These are phyloP conservation scores for Wasmannia auropunctata DNA, from an alignment of 1,140 invertebrate species.

Conservation along the genomic window DNA sequence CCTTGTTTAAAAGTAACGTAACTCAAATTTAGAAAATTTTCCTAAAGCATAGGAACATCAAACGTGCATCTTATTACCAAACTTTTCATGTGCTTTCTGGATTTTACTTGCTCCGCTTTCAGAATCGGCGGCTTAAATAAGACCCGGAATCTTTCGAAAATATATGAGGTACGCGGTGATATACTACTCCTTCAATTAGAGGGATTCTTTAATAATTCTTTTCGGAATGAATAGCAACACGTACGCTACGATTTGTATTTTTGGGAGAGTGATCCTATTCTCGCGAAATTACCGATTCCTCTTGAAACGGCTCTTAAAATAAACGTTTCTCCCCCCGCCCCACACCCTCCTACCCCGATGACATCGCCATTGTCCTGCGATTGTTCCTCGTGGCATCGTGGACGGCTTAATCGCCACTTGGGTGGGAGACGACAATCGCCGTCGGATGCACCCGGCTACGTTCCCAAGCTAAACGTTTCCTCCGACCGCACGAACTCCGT, in stretches of 20 bases:
- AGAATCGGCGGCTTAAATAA: background rate
- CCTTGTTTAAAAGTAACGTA: slow-evolving; percentile 9
- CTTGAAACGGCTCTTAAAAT: background rate
- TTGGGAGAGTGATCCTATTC: background rate
- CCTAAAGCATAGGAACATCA: background rate
- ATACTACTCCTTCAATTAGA: too few relatives aligned
- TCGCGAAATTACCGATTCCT: background rate
- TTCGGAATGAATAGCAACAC: background rate
- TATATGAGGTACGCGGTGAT: too few relatives aligned
- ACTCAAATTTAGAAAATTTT: slow-evolving; percentile 45
- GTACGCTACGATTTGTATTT: background rate
- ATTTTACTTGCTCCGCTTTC: background rate
- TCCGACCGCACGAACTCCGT: slow-evolving; percentile 43
- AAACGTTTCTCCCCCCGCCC: background rate
- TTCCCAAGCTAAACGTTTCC: slow-evolving; percentile 53
- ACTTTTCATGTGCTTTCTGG: background rate
- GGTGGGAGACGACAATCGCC: slow-evolving; percentile 39
- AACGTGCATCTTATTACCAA: background rate
- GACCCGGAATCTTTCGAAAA: too few relatives aligned
- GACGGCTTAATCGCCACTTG: slow-evolving; percentile 50
- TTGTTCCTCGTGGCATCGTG: slow-evolving; percentile 29
- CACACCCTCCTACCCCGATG: too few relatives aligned
- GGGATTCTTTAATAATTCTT: background rate
- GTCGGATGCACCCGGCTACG: slow-evolving; percentile 39
- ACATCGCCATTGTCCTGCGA: slow-evolving; percentile 1